These are phyloP conservation scores for Saturnia japonica DNA, from an alignment of 2,888 invertebrate genomes.

Conservation along the genomic window DNA sequence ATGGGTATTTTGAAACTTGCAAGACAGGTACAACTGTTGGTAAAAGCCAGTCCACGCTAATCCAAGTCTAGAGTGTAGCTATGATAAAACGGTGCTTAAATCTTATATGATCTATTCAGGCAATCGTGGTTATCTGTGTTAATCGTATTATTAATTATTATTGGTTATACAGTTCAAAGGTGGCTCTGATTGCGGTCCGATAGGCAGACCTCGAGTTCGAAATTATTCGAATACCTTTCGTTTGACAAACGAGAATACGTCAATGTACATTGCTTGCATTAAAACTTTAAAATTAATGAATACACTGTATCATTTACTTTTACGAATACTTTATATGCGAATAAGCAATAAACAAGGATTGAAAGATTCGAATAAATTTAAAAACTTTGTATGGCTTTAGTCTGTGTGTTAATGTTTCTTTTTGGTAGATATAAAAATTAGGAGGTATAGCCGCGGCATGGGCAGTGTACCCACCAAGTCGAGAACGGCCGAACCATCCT, in stretches of 20 bases:
- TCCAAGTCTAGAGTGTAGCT: neutral
- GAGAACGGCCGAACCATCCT: too few relatives aligned
- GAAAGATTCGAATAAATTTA: neutral
- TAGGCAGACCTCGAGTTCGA: conserved; percentile 50
- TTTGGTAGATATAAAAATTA: too few relatives aligned
- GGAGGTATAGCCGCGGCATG: too few relatives aligned
- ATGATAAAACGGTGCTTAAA: neutral
- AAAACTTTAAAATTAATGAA: conserved; percentile 5
- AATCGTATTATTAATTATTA: conserved; percentile 50
- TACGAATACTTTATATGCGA: conserved; percentile 23
- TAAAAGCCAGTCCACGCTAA: neutral
- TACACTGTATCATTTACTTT: conserved; percentile 9
- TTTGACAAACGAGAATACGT: conserved; percentile 48
- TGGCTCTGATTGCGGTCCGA: conserved; percentile 1
- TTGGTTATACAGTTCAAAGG: conserved; percentile 21
- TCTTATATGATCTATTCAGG: conserved; percentile 4
- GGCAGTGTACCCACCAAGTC: too few relatives aligned
- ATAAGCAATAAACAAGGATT: conserved; percentile 7
- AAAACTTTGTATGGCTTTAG: neutral
- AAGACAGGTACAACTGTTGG: neutral
- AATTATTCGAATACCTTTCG: conserved; percentile 47
- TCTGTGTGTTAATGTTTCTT: too few relatives aligned
- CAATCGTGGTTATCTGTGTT: neutral
- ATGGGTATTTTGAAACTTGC: neutral
- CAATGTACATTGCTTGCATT: conserved; percentile 22